Percentiles rank a stretch among this genome's conserved stretches.
Evolutionary conservation across 1,140 invertebrate genomes (phyloP).

Genomic region (Spodoptera litura): DNA sequence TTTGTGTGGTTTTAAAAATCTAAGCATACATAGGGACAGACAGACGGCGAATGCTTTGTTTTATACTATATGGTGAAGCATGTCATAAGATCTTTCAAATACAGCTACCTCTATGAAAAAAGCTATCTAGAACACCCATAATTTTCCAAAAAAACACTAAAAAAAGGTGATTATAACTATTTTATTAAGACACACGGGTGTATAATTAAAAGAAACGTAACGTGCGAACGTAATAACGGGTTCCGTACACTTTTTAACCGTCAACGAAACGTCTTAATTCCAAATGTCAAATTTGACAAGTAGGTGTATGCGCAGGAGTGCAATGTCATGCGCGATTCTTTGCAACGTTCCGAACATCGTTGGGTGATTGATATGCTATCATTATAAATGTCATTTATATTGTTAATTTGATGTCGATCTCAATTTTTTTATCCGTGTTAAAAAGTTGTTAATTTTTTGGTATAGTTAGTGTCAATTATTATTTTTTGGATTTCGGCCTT

Average conservation of each 20-base stretch:
- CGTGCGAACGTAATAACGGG: constrained; percentile 63
- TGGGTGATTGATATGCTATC: constrained; percentile 56
- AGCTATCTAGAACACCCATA: background rate
- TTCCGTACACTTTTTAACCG: constrained; percentile 58
- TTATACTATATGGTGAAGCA: too few relatives aligned
- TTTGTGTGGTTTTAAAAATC: too few relatives aligned
- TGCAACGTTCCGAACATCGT: constrained; percentile 49
- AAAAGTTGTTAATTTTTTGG: background rate
- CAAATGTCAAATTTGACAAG: constrained; percentile 64
- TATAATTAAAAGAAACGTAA: constrained; percentile 62
- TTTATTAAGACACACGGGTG: constrained; percentile 48
- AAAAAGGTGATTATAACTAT: constrained; percentile 30
- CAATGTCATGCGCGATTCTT: constrained; percentile 58
- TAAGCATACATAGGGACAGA: too few relatives aligned
- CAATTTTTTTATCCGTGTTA: constrained; percentile 31
- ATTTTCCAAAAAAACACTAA: constrained; percentile 23
- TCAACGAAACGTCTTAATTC: constrained; percentile 59
- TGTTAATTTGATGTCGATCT: constrained; percentile 46
- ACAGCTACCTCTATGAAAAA: background rate
- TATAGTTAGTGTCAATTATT: background rate
- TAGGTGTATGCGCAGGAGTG: constrained; percentile 52
- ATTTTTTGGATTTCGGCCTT: background rate
- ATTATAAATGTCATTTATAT: constrained; percentile 59
- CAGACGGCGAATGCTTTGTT: too few relatives aligned
- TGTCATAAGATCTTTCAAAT: too few relatives aligned